Evolutionary conservation across 2,888 invertebrate genomes (phyloP).

Genomic region (Agriopis aurantiaria): DNA sequence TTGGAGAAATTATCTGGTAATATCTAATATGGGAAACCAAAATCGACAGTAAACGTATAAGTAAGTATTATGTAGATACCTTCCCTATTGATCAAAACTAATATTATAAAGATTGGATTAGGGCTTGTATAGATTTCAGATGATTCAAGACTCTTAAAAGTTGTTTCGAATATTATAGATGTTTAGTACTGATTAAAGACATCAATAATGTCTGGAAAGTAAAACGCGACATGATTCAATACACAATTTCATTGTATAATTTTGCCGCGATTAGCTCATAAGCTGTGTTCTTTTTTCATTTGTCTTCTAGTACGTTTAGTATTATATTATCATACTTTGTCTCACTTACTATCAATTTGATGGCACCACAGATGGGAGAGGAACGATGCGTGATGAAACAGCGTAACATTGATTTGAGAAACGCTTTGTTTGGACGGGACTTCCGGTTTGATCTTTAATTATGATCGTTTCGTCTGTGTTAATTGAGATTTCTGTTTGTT

Average conservation of each 20-base stretch:
- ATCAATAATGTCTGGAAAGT: too few species aligned
- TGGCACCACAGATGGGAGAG: constrained; percentile 47
- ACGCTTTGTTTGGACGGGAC: constrained; percentile 45
- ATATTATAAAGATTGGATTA: too few species aligned
- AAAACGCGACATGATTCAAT: too few species aligned
- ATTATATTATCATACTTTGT: neutral
- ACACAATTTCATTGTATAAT: too few species aligned
- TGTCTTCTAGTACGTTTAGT: neutral
- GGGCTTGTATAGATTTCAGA: too few species aligned
- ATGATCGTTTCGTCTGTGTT: constrained; percentile 26
- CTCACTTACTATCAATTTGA: neutral
- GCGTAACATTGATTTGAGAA: constrained; percentile 58
- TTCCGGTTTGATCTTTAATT: constrained; percentile 43
- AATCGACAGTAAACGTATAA: neutral
- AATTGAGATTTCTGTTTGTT: constrained; percentile 23
- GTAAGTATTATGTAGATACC: neutral
- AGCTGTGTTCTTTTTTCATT: neutral
- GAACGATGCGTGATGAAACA: constrained; percentile 57
- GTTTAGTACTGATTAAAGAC: too few species aligned
- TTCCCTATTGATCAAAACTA: too few species aligned
- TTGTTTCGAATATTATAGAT: too few species aligned
- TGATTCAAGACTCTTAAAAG: too few species aligned
- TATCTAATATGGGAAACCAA: neutral
- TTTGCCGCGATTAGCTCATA: too few species aligned
- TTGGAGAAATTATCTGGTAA: neutral